A percentile compares a stretch with the other conserved stretches of the same genome.
These are phyloP conservation scores for Sialia sialis DNA, from an alignment of 2,113 vertebrate genomes.

Conservation along the genomic window DNA sequence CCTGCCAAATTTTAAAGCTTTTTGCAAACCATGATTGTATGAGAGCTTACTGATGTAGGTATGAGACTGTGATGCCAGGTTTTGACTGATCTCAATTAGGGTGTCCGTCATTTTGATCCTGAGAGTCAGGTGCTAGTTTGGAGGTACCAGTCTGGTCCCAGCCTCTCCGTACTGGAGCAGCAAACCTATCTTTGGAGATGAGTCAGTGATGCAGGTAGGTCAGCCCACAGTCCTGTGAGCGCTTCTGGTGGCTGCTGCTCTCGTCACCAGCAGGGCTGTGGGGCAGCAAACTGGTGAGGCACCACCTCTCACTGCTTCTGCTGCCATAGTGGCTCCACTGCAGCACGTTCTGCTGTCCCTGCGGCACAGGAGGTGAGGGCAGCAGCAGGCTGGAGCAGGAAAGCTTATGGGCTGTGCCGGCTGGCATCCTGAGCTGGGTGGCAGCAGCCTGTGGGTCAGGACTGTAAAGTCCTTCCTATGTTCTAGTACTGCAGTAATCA, in stretches of 20 bases:
- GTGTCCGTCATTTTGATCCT: not conserved
- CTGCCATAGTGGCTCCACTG: not conserved
- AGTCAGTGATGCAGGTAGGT: conserved; percentile 55
- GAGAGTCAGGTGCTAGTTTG: conserved; percentile 50
- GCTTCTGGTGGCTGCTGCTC: conserved; percentile 31
- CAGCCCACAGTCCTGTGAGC: not conserved
- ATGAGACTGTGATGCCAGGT: not conserved
- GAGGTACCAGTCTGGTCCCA: conserved; percentile 46
- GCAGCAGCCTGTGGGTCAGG: not conserved
- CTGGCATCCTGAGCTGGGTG: not conserved
- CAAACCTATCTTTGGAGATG: conserved; percentile 48
- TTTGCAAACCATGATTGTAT: not conserved
- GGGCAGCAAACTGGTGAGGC: conserved; percentile 37
- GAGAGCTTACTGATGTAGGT: not conserved
- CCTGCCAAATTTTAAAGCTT: not conserved
- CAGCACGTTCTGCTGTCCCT: not conserved
- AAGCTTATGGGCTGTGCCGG: not conserved
- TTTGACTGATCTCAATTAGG: conserved; percentile 41
- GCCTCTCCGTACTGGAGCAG: conserved; percentile 25
- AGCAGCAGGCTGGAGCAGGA: not conserved
- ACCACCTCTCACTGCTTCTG: conserved; percentile 48
- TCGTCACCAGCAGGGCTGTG: not conserved
- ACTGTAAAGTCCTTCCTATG: not conserved
- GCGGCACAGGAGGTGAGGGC: not conserved
- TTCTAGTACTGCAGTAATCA: not conserved